Base-by-base conservation (phyloP, 2,113 vertebrate species). In the Phalacrocorax brasilianus region DNA sequence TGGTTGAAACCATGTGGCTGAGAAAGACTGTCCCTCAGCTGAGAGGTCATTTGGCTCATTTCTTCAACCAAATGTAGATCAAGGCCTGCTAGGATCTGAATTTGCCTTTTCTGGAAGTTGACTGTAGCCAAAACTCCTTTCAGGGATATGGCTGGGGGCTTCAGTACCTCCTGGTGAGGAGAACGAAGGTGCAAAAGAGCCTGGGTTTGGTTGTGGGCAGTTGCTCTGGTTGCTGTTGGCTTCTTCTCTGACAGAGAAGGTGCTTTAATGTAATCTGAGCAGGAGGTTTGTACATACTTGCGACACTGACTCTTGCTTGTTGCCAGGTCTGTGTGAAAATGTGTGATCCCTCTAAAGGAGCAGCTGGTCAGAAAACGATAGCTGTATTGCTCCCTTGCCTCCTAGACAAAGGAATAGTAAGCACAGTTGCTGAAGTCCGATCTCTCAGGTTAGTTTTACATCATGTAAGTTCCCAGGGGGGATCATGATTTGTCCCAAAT, bases 351-450 rank as follows among this genome's bases (percentile, higher is more conserved):
- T 97, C 98, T 33, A 98, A 98, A 97, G 99, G 99, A 89, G 97
- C 98, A n/a, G 97, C 98, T 14, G 99, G 99, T 83, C 99, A 99
- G 98, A 99, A 97, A 96, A 99, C 98, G 0, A 97, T 99, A 70
- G 98, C 99, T 5, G 98, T 99, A 35, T 93, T 99, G 65, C 97
- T 99, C 58, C 99, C 99, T n/a, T 99, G 99, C 94, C 98, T 99
- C 76, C 98, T 99, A 91, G 99, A 99, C 93, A 99, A 99, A 94
- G 99, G 99, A 95, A 99, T 99, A 66, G 98, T 99, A 63, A 99
- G 99, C 97, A 98, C 98, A 12, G 99, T 99, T 53, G 92, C 99
- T 11, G 99, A 99, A 98, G 99, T 99, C 56, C 99, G 99, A 89
- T 97, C 99, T 14, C 99, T 99, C 81, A 99, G 99, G 99, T 99